Conservation (phyloP, 2,888 invertebrate species). For the Nematopogon swammerdamellus region DNA sequence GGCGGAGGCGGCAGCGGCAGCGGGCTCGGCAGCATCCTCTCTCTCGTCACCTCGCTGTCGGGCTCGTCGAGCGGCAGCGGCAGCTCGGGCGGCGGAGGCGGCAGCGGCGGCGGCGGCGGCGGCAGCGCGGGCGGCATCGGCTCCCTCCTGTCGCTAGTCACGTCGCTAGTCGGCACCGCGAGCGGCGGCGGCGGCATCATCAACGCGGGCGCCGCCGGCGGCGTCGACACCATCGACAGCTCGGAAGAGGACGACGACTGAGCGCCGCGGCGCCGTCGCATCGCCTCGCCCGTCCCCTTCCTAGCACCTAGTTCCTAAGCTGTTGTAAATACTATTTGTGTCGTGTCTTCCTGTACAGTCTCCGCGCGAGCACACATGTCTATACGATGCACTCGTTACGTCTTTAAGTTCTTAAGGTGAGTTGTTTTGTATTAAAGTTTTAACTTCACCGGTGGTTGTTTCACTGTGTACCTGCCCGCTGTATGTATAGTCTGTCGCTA, state of each 20-base stretch:
- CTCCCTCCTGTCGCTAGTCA: conserved; percentile 44
- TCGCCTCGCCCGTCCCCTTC: conserved; percentile 11
- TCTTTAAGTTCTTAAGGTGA: neutral
- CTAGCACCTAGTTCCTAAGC: conserved; percentile 4
- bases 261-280: conserved; percentile 14
- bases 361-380: no score
- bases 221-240: conserved; percentile 44
- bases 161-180: conserved; percentile 44
- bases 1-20: conserved; percentile 24
- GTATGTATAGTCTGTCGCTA: neutral
- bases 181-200: conserved; percentile 34
- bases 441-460: neutral
- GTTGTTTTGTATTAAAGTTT: neutral
- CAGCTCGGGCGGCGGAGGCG: conserved; percentile 37
- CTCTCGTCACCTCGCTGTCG: conserved; percentile 44
- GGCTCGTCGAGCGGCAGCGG: conserved; percentile 1
- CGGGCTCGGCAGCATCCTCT: conserved; percentile 42
- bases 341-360: neutral
- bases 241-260: conserved; percentile 45
- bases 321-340: neutral
- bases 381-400: neutral
- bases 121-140: conserved; percentile 29
- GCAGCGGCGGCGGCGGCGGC: conserved; percentile 20
- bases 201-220: conserved; percentile 26
- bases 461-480: neutral